Percentiles rank a stretch among this genome's conserved stretches.
Evolutionary conservation across 2,113 vertebrate genomes (phyloP).

Genomic region (Scalopus aquaticus): DNA sequence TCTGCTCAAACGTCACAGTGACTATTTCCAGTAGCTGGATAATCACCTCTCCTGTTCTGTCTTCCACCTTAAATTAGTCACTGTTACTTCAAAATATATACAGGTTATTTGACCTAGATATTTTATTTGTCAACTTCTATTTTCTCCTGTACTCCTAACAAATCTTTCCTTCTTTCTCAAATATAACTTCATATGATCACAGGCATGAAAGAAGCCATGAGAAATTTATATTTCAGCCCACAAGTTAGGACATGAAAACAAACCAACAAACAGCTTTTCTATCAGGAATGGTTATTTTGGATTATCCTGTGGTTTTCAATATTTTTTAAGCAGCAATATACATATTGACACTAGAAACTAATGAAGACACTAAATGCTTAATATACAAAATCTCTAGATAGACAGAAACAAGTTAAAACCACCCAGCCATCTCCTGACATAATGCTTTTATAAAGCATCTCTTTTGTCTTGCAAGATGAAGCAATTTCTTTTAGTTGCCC

Average conservation of each 20-base stretch:
- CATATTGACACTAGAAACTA: neutral
- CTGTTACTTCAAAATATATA: slow-evolving; percentile 40
- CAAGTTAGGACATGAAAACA: neutral
- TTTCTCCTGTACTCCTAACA: neutral
- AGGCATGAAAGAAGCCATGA: neutral
- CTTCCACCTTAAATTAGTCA: slow-evolving; percentile 55
- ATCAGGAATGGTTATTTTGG: slow-evolving; percentile 3
- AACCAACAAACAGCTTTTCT: neutral
- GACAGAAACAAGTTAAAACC: neutral
- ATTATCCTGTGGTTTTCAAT: neutral
- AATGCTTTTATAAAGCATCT: neutral
- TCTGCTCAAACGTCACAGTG: neutral
- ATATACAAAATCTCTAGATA: neutral
- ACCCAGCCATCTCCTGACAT: slow-evolving; percentile 16
- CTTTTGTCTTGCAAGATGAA: slow-evolving; percentile 25
- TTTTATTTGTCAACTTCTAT: neutral
- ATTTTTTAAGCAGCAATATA: neutral
- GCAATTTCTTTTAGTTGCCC: slow-evolving; percentile 57
- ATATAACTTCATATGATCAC: neutral
- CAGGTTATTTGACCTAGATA: neutral
- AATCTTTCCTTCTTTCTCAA: neutral
- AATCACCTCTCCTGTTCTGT: slow-evolving; percentile 47
- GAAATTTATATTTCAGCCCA: neutral
- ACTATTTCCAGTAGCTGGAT: slow-evolving; percentile 44
- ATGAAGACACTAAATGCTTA: neutral